Evolutionary conservation across 1,140 invertebrate genomes (phyloP).

Genomic region (Aradophagus sp.): DNA sequence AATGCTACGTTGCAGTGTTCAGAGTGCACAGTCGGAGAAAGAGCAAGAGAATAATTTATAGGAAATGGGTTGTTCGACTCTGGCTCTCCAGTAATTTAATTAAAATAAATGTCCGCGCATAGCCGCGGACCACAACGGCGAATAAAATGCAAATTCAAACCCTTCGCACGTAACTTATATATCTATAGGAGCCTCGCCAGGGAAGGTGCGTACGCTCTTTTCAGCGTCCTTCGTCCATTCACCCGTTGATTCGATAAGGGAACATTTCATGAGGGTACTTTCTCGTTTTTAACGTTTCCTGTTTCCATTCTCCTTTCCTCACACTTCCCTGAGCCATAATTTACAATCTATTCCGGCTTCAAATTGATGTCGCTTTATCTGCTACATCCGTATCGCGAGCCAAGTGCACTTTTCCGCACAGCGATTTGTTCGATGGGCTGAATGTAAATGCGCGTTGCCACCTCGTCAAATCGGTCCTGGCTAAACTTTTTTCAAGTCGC

Average conservation of each 20-base stretch:
- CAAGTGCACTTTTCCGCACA: slow-evolving; percentile 40
- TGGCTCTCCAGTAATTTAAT: slow-evolving; percentile 75
- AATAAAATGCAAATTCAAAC: slow-evolving; percentile 77
- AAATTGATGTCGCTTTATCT: slow-evolving; percentile 53
- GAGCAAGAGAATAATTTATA: slow-evolving; percentile 74
- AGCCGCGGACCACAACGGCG: slow-evolving; percentile 67
- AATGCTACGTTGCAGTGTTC: slow-evolving; percentile 67
- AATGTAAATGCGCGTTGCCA: slow-evolving; percentile 54
- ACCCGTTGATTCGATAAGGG: slow-evolving; percentile 73
- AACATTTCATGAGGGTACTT: slow-evolving; percentile 60
- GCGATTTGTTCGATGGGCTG: slow-evolving; percentile 51
- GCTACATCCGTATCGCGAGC: slow-evolving; percentile 44
- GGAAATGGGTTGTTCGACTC: slow-evolving; percentile 76
- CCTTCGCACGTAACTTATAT: slow-evolving; percentile 66
- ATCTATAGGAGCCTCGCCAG: slow-evolving; percentile 44
- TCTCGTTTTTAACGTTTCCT: slow-evolving; percentile 61
- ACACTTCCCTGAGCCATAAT: slow-evolving; percentile 45
- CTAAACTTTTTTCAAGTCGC: slow-evolving; percentile 25
- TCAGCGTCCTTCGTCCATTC: slow-evolving; percentile 66
- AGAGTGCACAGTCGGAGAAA: slow-evolving; percentile 52
- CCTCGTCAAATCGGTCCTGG: slow-evolving; percentile 8
- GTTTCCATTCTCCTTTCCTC: slow-evolving; percentile 57
- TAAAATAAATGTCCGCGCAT: slow-evolving; percentile 75
- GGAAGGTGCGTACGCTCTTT: slow-evolving; percentile 57
- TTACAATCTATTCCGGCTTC: slow-evolving; percentile 39